A percentile compares a stretch with the other conserved stretches of the same genome.
Evolutionary conservation across 2,113 vertebrate genomes (phyloP).

Genomic region (Speoplatyrhinus poulsoni): DNA sequence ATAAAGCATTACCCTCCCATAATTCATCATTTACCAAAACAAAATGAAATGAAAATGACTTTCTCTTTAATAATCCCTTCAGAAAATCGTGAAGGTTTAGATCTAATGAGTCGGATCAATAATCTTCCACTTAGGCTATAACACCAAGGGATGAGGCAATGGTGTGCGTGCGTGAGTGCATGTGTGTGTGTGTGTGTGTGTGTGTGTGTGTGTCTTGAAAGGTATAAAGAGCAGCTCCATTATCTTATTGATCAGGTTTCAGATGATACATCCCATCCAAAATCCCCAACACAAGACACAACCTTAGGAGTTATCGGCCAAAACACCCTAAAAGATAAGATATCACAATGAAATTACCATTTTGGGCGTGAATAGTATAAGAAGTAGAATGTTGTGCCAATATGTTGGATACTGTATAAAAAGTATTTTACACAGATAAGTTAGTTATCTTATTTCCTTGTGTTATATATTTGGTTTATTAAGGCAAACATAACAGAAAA

Average conservation of each 20-base stretch:
- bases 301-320: background rate
- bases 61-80: conserved; percentile 29
- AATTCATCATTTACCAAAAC: conserved; percentile 7
- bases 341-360: background rate
- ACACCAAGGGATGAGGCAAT: conserved; percentile 28
- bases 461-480: no score
- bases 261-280: conserved; percentile 5
- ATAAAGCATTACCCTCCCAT: background rate
- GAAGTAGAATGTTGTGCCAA: no score
- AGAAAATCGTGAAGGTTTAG: conserved; percentile 48
- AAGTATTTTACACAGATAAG: no score
- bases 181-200: background rate
- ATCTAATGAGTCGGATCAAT: conserved; percentile 61
- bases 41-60: conserved; percentile 12
- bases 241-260: conserved; percentile 42
- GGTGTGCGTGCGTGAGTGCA: background rate
- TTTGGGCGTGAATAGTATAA: no score
- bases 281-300: background rate
- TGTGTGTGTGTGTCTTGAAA: conserved; percentile 13
- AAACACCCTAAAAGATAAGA: background rate
- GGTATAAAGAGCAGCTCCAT: conserved; percentile 33
- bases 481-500: no score
- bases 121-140: conserved; percentile 55
- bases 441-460: no score
- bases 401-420: no score